These are phyloP conservation scores for Atrina japonica DNA, from an alignment of 2,888 invertebrate species.

Conservation along the genomic window DNA sequence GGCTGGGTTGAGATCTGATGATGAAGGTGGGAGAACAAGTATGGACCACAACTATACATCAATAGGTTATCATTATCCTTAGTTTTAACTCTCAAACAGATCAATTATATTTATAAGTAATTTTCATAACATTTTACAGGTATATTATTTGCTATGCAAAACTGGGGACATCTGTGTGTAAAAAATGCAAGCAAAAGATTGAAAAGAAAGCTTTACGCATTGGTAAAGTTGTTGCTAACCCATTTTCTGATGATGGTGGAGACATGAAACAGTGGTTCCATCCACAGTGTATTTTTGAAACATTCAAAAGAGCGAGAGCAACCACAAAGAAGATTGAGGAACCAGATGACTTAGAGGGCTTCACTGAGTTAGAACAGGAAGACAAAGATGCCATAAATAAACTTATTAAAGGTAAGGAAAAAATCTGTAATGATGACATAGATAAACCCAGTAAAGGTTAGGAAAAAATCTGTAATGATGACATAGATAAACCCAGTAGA, in stretches of 20 bases:
- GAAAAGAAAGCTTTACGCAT: conserved; percentile 87
- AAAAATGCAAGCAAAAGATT: conserved; percentile 92
- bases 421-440: no score
- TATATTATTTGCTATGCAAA: conserved; percentile 89
- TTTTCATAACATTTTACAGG: conserved; percentile 40
- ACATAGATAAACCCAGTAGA: no score
- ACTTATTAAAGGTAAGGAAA: conserved; percentile 84
- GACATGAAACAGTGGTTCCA: conserved; percentile 93
- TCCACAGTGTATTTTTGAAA: conserved; percentile 89
- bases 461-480: no score
- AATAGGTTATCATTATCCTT: no score
- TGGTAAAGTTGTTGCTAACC: conserved; percentile 89
- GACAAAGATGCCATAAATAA: conserved; percentile 86
- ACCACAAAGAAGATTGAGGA: conserved; percentile 91
- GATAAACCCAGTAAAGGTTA: no score
- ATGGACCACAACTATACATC: no score
- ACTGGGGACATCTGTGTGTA: conserved; percentile 90
- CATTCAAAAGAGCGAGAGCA: conserved; percentile 89
- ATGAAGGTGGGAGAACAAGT: no score
- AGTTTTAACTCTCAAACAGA: no score
- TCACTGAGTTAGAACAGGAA: conserved; percentile 85
- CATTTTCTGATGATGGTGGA: conserved; percentile 87
- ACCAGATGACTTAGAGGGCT: conserved; percentile 90
- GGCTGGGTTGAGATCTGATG: no score
- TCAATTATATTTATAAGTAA: neutral